Percentiles rank a stretch among this genome's conserved stretches.
phyloP scores from a whole-genome alignment of 2,797 vertebrate genomes.

The Gymnocypris eckloni region DNA sequence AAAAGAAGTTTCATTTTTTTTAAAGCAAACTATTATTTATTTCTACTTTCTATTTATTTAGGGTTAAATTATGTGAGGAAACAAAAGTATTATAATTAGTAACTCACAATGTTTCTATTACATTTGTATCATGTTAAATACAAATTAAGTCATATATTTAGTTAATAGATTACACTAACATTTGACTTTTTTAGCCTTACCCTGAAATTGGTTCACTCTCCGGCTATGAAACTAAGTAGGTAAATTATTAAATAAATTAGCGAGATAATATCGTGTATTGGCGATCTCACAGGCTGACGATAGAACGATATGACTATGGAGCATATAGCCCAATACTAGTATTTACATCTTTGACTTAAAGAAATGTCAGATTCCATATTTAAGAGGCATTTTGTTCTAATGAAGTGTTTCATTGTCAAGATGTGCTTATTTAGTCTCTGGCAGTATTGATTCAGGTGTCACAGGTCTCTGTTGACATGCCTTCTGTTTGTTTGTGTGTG shows the following conservation, averaged over 20 bases:
- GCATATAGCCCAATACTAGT: not conserved
- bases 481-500: constrained; percentile 34
- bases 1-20: not conserved
- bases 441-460: constrained; percentile 49
- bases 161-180: no score
- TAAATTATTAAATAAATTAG: not conserved
- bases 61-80: not conserved
- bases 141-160: no score
- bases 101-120: no score
- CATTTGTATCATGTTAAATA: no score
- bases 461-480: constrained; percentile 36
- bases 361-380: not conserved
- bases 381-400: constrained; percentile 22
- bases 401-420: constrained; percentile 24
- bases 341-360: not conserved
- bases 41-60: not conserved
- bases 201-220: not conserved
- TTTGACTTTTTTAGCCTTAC: not conserved
- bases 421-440: constrained; percentile 29
- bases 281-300: not conserved
- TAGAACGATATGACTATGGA: not conserved
- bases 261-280: not conserved
- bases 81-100: no score
- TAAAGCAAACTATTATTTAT: not conserved
- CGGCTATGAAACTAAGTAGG: not conserved